Conservation (phyloP, 2,113 vertebrate genomes). For the Megaptera novaeangliae region DNA sequence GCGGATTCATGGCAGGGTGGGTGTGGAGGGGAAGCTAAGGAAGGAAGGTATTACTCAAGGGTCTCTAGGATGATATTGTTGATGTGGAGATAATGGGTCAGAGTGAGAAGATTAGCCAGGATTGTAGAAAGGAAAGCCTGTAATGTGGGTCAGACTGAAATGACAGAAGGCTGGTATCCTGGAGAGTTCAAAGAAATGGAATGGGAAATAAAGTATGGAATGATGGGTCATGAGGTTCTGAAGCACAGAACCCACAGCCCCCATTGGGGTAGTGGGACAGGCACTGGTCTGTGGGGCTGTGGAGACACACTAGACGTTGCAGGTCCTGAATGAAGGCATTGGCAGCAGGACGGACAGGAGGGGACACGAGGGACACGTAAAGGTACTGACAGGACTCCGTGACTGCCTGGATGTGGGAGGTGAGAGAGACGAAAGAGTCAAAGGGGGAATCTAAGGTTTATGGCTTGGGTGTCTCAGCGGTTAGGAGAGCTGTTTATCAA, state of each 20-base stretch:
- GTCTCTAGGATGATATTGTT: neutral
- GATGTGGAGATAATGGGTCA: neutral
- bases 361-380: neutral
- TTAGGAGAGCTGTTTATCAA: neutral
- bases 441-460: neutral
- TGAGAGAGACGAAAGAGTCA: neutral
- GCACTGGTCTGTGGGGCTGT: neutral
- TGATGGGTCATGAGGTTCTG: neutral
- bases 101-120: neutral
- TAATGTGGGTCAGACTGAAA: neutral
- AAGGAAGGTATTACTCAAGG: neutral
- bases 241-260: neutral
- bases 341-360: neutral
- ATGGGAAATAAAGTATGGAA: neutral
- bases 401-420: no score
- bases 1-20: accelerated
- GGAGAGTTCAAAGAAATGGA: neutral
- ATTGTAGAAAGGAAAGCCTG: neutral
- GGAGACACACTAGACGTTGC: no score
- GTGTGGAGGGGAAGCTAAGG: neutral
- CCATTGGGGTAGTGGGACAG: neutral
- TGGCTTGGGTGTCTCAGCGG: no score
- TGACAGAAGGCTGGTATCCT: neutral
- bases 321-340: neutral
- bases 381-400: neutral